Conservation (phyloP, 2,797 vertebrate genomes). For the Remorina albescens region DNA sequence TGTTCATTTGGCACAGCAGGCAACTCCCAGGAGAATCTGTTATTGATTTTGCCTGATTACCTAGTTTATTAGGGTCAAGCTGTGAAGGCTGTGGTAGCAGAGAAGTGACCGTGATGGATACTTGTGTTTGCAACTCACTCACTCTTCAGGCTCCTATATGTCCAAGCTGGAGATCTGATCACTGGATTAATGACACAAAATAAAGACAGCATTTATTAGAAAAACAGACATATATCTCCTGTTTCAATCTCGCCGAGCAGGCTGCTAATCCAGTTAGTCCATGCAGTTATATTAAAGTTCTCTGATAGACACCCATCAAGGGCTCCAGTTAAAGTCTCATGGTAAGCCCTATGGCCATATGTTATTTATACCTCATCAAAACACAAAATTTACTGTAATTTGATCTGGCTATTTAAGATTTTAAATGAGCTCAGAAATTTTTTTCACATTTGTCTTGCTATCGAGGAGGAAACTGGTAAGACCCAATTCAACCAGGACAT, state of each 20-base stretch:
- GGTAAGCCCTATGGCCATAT: conserved; percentile 5
- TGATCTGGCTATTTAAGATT: conserved; percentile 22
- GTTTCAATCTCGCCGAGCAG: background rate
- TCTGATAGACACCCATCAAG: conserved; percentile 20
- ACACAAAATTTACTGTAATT: background rate
- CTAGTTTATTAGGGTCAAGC: conserved; percentile 26
- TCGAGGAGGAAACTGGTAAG: conserved; percentile 4
- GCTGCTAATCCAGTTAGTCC: conserved; percentile 25
- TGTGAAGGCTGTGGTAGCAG: conserved; percentile 15
- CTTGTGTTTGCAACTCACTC: conserved; percentile 6
- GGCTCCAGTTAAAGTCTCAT: background rate
- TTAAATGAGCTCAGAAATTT: background rate
- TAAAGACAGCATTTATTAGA: background rate
- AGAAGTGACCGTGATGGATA: conserved; percentile 28
- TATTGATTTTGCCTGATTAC: conserved; percentile 36
- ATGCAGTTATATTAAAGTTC: conserved; percentile 27
- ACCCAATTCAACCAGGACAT: background rate
- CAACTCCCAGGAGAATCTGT: background rate
- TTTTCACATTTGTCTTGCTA: conserved; percentile 20
- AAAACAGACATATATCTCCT: conserved; percentile 4
- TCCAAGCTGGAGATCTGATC: conserved; percentile 10
- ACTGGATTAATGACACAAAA: conserved; percentile 27
- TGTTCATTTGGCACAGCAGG: conserved; percentile 1
- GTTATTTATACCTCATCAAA: conserved; percentile 11
- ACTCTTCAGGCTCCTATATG: conserved; percentile 2